Percentiles rank a stretch among this genome's conserved stretches.
Conservation (phyloP, 2,888 invertebrate genomes). For the Theodoxus fluviatilis region DNA sequence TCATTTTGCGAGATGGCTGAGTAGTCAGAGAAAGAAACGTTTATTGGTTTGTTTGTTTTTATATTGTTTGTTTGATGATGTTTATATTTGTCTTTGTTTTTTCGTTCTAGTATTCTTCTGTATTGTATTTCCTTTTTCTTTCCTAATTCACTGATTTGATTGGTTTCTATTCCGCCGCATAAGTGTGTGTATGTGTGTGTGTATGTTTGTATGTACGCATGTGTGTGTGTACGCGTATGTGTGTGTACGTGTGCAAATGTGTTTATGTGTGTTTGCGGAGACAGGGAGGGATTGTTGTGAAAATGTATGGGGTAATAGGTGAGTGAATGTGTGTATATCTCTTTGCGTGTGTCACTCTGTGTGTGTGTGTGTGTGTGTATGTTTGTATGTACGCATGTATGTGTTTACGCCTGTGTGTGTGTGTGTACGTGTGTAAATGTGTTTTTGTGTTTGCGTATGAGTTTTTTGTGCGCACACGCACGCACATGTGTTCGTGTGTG, state of each 20-base stretch:
- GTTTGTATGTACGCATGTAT: background rate
- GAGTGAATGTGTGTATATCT: background rate
- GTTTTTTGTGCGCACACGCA: background rate
- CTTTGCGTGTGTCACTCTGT: background rate
- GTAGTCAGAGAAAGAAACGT: too few relatives aligned
- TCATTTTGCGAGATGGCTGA: too few relatives aligned
- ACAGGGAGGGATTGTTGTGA: background rate
- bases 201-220: background rate
- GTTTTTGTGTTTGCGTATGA: background rate
- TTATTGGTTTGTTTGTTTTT: too few relatives aligned
- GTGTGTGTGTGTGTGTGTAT: slow-evolving; percentile 12
- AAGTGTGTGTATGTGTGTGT: background rate
- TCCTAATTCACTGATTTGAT: background rate
- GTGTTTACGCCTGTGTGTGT: background rate
- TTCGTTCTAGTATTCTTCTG: background rate
- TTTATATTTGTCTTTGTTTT: background rate
- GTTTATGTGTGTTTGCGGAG: slow-evolving; percentile 6
- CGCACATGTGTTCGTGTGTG: background rate
- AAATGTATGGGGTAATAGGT: background rate
- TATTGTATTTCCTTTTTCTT: background rate
- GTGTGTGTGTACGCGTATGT: slow-evolving; percentile 20
- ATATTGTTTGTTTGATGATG: background rate
- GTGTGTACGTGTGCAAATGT: slow-evolving; percentile 11
- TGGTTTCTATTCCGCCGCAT: background rate
- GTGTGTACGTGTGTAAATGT: background rate